Percentiles rank a stretch among this genome's conserved stretches.
Evolutionary conservation across 2,797 vertebrate genomes (phyloP).

Genomic region (Dendrocincla fuliginosa): DNA sequence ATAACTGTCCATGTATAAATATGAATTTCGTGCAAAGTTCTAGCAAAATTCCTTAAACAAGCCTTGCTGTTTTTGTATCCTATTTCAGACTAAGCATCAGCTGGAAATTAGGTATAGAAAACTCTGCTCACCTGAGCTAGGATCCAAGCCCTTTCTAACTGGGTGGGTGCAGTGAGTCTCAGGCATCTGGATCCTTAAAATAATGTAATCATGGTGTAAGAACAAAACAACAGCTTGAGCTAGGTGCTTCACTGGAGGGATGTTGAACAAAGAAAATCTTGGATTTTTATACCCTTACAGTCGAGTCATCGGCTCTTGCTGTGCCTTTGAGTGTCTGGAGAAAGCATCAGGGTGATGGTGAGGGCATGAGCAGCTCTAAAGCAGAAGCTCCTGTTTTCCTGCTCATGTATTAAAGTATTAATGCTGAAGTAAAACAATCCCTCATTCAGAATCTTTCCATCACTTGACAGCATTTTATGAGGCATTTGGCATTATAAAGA

Average conservation of each 20-base stretch:
- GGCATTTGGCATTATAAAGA: slow-evolving; percentile 24
- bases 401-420: neutral
- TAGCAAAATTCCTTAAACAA: neutral
- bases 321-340: rapidly evolving
- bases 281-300: neutral
- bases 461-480: neutral
- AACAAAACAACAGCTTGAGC: neutral
- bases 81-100: neutral
- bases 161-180: neutral
- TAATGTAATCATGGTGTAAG: neutral
- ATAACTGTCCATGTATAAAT: neutral
- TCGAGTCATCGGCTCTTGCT: neutral
- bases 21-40: neutral
- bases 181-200: neutral
- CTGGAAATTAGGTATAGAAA: neutral
- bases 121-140: neutral
- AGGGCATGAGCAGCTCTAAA: neutral
- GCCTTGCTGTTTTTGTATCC: neutral
- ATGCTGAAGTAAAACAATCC: neutral
- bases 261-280: neutral
- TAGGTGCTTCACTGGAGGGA: rapidly evolving
- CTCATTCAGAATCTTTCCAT: neutral
- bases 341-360: neutral
- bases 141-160: neutral
- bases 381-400: neutral